phyloP scores from a whole-genome alignment of 2,113 vertebrate genomes.

The Entosphenus tridentatus region DNA sequence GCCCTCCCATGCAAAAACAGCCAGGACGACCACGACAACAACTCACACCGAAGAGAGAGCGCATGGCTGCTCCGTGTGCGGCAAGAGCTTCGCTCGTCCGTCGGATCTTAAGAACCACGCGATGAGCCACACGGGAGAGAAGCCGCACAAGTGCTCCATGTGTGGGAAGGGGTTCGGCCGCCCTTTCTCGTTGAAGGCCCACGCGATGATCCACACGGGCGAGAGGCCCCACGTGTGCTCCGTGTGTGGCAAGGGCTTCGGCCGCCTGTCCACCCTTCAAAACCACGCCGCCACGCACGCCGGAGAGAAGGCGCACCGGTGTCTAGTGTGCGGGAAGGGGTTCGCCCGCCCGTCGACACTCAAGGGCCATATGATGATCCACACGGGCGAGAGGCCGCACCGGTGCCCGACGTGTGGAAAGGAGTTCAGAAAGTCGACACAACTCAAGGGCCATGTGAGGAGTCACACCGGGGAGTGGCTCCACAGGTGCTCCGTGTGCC shows the following conservation, averaged over 20 bases:
- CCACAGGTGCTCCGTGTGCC: neutral
- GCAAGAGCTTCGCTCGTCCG: neutral
- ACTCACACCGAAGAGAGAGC: constrained; percentile 2
- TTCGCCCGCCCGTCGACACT: neutral
- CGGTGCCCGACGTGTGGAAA: neutral
- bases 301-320: constrained; percentile 1
- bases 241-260: neutral
- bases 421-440: neutral
- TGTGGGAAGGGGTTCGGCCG: neutral
- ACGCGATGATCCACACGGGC: constrained; percentile 1
- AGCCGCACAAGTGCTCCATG: neutral
- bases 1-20: too few relatives aligned
- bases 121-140: neutral
- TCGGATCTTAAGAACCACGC: neutral
- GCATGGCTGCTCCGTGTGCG: neutral
- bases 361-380: neutral
- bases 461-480: neutral
- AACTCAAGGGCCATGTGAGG: neutral
- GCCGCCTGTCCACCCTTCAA: neutral
- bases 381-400: neutral
- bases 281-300: constrained; percentile 27
- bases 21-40: neutral
- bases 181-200: neutral
- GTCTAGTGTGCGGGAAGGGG: neutral
- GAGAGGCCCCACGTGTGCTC: neutral